A percentile compares a stretch with the other conserved stretches of the same genome.
Conservation (phyloP, 2,797 vertebrate species). For the Pipistrellus nathusii region DNA sequence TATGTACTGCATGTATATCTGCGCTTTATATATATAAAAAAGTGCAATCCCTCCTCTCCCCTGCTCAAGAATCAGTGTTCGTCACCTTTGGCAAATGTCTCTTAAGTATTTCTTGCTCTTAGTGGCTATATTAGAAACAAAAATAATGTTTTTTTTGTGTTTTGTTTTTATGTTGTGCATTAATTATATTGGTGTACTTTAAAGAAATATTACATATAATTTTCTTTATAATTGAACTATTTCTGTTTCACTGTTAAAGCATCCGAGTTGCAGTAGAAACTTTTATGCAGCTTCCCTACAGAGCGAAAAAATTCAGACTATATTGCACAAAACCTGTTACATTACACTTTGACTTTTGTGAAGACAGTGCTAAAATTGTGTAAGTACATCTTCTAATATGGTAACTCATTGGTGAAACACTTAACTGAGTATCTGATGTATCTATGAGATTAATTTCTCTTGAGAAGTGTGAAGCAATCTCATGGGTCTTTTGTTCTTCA, state of each 20-base stretch:
- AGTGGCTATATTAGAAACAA: not conserved
- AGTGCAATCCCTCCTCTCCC: not conserved
- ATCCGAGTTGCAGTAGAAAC: constrained; percentile 87
- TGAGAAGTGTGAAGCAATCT: not conserved
- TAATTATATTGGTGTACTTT: not conserved
- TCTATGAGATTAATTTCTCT: not conserved
- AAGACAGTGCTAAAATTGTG: constrained; percentile 89
- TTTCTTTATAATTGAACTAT: constrained; percentile 15
- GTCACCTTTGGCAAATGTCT: not conserved
- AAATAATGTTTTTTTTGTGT: not conserved
- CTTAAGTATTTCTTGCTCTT: not conserved
- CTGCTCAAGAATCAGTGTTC: not conserved
- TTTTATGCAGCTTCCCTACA: constrained; percentile 92
- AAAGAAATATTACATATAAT: not conserved
- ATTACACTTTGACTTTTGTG: constrained; percentile 87
- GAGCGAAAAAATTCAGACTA: constrained; percentile 91
- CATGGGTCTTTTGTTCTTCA: not conserved
- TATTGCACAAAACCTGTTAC: constrained; percentile 91
- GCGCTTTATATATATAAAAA: not conserved
- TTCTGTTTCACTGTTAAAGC: constrained; percentile 87
- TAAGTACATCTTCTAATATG: constrained; percentile 85
- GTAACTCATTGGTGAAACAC: not conserved
- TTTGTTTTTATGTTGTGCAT: not conserved
- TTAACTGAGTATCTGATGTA: not conserved
- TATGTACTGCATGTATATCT: not conserved